Conservation (phyloP, 2,797 vertebrate species). For the Hydrophis major region DNA sequence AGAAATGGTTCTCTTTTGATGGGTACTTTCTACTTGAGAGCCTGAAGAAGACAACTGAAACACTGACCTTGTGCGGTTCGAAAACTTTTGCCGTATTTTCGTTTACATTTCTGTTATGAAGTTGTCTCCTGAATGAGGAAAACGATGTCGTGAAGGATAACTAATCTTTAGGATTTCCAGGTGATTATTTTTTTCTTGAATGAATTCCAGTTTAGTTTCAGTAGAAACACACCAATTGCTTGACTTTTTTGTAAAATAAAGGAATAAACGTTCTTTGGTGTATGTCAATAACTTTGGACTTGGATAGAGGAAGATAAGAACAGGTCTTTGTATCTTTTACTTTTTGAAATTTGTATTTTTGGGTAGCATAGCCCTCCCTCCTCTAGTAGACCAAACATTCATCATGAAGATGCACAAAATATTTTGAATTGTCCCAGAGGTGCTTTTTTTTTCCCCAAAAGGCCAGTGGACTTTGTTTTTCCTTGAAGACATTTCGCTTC, state of each 20-base stretch:
- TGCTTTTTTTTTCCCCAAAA: not conserved
- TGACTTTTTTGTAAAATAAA: not conserved
- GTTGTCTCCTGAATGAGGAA: not conserved
- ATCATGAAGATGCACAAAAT: not conserved
- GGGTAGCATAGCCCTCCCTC: not conserved
- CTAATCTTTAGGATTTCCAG: not conserved
- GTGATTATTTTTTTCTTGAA: not conserved
- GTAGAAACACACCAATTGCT: not conserved
- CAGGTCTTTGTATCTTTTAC: not conserved
- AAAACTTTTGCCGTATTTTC: not conserved
- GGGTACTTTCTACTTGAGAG: not conserved
- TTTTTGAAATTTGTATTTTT: not conserved
- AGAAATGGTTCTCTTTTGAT: accelerated
- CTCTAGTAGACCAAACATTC: not conserved
- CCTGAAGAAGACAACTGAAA: no score
- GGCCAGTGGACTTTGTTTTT: not conserved
- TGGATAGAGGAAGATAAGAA: not conserved
- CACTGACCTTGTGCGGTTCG: not conserved
- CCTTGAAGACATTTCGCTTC: not conserved
- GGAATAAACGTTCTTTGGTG: not conserved
- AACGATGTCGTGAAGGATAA: not conserved
- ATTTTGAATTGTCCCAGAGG: not conserved
- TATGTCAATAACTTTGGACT: not conserved
- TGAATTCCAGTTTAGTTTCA: no score
- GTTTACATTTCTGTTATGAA: not conserved